Conservation (phyloP, 1,140 invertebrate species). For the Chironomus tepperi region DNA sequence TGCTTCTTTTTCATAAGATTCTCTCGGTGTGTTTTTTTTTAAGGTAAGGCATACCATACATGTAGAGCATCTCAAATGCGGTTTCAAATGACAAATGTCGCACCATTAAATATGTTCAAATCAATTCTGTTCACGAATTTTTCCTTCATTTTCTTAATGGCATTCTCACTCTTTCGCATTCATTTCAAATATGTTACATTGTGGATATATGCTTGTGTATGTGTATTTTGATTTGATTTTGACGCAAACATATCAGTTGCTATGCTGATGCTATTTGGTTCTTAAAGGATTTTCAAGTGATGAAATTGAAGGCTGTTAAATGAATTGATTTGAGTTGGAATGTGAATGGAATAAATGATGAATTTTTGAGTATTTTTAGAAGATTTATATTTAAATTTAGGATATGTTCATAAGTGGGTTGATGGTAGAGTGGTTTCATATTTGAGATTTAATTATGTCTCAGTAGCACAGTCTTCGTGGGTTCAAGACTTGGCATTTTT, state of each 20-base stretch:
- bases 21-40: background rate
- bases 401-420: no score
- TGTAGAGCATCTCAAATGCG: background rate
- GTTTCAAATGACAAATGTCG: constrained; percentile 12
- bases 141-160: background rate
- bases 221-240: background rate
- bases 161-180: background rate
- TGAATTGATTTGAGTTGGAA: background rate
- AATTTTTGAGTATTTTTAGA: no score
- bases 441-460: no score
- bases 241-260: constrained; percentile 13
- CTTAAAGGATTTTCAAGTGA: background rate
- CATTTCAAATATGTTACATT: background rate
- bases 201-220: background rate
- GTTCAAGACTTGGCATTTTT: no score
- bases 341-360: no score
- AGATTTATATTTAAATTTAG: no score
- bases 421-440: no score
- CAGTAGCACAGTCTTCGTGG: no score
- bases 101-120: constrained; percentile 8
- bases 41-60: no score
- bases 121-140: constrained; percentile 10
- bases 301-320: background rate
- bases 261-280: background rate
- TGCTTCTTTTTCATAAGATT: background rate